A percentile compares a stretch with the other conserved stretches of the same genome.
These are phyloP conservation scores for Oncorhynchus kisutch DNA, from an alignment of 2,113 vertebrate species.

Conservation along the genomic window DNA sequence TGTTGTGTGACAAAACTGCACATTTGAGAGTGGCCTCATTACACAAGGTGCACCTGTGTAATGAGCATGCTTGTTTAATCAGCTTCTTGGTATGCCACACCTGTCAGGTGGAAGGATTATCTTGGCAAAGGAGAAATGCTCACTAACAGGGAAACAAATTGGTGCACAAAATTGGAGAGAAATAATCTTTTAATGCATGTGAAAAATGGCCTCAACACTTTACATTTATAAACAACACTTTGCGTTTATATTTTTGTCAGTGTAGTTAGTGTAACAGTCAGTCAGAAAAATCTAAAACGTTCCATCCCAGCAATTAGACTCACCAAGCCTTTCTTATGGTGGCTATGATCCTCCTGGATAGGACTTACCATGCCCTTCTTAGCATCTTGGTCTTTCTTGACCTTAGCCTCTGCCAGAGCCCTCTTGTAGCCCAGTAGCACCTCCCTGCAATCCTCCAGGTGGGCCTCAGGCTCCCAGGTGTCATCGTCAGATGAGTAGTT, in stretches of 20 bases:
- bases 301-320: constrained; percentile 3
- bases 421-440: constrained; percentile 89
- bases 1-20: no score
- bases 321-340: neutral
- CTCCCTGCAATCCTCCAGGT: constrained; percentile 93
- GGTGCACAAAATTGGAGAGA: no score
- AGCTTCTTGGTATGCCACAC: no score
- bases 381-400: constrained; percentile 78
- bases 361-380: constrained; percentile 70
- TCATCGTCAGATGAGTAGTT: constrained; percentile 94
- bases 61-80: no score
- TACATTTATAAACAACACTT: no score
- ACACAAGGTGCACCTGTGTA: no score
- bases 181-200: no score
- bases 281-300: neutral
- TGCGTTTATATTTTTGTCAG: neutral
- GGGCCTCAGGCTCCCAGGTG: constrained; percentile 94
- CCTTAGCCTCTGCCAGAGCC: constrained; percentile 76
- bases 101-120: no score
- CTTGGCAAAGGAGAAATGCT: no score
- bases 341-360: neutral
- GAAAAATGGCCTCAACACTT: no score
- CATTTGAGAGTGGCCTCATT: no score
- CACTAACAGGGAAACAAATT: no score
- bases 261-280: neutral